These are phyloP conservation scores for Hylaeus anthracinus DNA, from an alignment of 1,140 invertebrate species.

Conservation along the genomic window DNA sequence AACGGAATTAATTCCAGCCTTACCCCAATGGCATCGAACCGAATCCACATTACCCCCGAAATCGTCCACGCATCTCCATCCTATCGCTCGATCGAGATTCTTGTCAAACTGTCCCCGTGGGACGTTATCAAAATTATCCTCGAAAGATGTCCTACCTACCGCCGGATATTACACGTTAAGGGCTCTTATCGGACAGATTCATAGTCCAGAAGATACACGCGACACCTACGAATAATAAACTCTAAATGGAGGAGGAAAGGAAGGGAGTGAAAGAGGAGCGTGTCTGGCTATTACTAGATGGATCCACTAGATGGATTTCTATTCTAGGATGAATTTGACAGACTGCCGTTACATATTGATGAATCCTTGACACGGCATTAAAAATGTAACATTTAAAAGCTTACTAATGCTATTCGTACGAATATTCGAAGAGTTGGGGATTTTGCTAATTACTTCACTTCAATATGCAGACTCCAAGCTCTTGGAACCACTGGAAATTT, in stretches of 20 bases:
- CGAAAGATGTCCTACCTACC: constrained; percentile 16
- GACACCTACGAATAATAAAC: not conserved
- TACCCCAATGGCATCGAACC: not conserved
- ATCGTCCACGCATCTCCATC: not conserved
- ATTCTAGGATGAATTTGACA: too few relatives aligned
- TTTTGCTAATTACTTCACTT: too few relatives aligned
- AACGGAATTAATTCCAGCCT: constrained; percentile 2
- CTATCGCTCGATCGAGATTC: constrained; percentile 5
- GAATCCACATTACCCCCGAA: not conserved
- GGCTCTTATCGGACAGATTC: constrained; percentile 27
- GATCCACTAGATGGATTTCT: too few relatives aligned
- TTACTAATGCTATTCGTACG: too few relatives aligned
- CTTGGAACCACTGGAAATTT: too few relatives aligned
- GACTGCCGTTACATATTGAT: too few relatives aligned
- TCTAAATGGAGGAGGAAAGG: not conserved
- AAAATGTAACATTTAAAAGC: too few relatives aligned
- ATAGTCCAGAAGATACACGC: constrained; percentile 6
- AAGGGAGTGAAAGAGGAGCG: not conserved
- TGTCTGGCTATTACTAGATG: too few relatives aligned
- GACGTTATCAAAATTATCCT: constrained; percentile 35
- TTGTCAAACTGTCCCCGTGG: constrained; percentile 14
- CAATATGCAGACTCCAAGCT: too few relatives aligned
- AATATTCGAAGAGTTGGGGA: too few relatives aligned
- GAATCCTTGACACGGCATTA: too few relatives aligned
- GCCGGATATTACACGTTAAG: constrained; percentile 23